These are phyloP conservation scores for Enteromius thamalakanensis DNA, from an alignment of 2,797 vertebrate genomes.

Conservation along the genomic window DNA sequence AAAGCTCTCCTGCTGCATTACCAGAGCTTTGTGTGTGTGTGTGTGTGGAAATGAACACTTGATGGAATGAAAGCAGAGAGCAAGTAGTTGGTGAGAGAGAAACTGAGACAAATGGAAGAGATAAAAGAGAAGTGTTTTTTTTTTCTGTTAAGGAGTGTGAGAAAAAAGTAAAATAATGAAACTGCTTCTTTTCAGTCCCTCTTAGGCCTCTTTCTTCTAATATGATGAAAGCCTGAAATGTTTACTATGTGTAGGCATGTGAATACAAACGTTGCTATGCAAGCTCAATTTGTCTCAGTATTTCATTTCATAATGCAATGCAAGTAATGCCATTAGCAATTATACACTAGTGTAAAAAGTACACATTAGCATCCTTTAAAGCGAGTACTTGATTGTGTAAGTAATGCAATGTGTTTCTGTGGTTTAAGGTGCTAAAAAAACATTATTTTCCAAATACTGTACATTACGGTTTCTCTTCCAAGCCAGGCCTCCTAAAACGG, in stretches of 20 bases:
- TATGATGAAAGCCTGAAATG: not conserved
- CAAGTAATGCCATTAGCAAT: not conserved
- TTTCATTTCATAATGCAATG: not conserved
- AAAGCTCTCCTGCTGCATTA: constrained; percentile 43
- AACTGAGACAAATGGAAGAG: constrained; percentile 18
- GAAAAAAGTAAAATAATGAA: constrained; percentile 1
- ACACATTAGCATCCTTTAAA: not conserved
- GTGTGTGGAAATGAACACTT: not conserved
- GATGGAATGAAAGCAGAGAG: not conserved
- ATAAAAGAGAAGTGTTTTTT: not conserved
- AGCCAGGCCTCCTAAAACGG: too few species aligned
- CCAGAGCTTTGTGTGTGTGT: constrained; percentile 25
- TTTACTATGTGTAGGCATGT: not conserved
- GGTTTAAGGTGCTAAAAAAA: too few species aligned
- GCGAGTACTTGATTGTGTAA: not conserved
- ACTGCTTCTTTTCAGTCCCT: not conserved
- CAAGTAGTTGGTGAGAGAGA: not conserved
- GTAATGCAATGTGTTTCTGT: not conserved
- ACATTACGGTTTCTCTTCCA: too few species aligned
- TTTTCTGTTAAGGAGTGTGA: not conserved
- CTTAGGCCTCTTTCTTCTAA: not conserved
- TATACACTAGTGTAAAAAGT: not conserved
- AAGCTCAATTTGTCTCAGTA: not conserved
- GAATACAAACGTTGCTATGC: not conserved
- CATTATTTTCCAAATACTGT: too few species aligned